phyloP scores from a whole-genome alignment of 2,797 vertebrate species.

The Nyctibius grandis region DNA sequence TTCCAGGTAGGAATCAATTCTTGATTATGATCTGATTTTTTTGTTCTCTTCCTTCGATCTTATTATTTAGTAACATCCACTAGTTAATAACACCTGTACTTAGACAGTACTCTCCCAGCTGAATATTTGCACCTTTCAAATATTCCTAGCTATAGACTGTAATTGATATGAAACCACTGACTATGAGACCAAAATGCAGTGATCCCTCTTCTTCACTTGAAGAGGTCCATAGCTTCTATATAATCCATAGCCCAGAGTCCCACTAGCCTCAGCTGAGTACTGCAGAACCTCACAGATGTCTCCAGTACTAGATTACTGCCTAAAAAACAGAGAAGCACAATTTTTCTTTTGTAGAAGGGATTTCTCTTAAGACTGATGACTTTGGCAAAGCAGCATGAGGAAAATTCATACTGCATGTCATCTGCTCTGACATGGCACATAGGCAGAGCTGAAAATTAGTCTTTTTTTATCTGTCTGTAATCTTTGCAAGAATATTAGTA shows the following conservation, averaged over 20 bases:
- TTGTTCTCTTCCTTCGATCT: neutral
- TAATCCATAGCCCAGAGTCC: neutral
- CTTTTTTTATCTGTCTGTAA: neutral
- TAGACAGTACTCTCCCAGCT: neutral
- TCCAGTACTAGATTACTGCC: neutral
- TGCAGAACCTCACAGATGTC: neutral
- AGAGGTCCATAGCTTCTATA: neutral
- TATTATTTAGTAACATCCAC: neutral
- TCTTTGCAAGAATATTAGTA: neutral
- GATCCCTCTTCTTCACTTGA: neutral
- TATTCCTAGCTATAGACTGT: neutral
- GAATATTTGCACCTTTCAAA: neutral
- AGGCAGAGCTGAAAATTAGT: constrained; percentile 1
- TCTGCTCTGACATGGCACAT: neutral
- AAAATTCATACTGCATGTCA: neutral
- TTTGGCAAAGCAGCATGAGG: neutral
- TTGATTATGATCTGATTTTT: neutral
- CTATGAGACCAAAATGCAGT: neutral
- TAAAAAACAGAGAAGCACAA: neutral
- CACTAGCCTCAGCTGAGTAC: neutral
- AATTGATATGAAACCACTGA: neutral
- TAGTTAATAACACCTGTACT: neutral
- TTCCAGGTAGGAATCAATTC: neutral
- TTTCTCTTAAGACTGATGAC: neutral
- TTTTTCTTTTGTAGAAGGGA: neutral